phyloP scores from a whole-genome alignment of 2,797 vertebrate species.

The Setipinna tenuifilis region DNA sequence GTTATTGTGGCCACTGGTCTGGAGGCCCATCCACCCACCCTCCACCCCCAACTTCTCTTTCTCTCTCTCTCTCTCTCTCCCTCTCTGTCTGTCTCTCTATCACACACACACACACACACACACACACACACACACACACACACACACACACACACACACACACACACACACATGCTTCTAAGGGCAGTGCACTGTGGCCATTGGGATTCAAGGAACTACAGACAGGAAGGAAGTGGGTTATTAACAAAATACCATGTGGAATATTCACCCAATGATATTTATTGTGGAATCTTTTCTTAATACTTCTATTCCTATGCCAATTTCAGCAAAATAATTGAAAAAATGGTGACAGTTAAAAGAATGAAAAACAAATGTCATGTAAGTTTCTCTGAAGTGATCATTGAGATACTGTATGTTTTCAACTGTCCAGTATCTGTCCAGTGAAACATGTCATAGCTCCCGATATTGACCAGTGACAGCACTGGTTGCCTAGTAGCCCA shows the following conservation, averaged over 20 bases:
- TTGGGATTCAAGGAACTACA: constrained; percentile 39
- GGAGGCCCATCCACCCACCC: constrained; percentile 23
- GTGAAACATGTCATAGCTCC: not conserved
- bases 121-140: constrained; percentile 10
- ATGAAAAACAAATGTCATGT: not conserved
- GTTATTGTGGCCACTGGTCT: constrained; percentile 67
- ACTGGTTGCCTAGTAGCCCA: not conserved
- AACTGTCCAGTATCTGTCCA: too few species aligned
- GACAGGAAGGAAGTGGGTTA: too few species aligned
- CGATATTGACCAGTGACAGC: not conserved
- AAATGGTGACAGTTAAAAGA: not conserved
- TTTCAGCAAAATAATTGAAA: not conserved
- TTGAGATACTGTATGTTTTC: not conserved
- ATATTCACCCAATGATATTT: not conserved
- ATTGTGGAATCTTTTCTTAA: not conserved
- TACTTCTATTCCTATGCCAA: not conserved
- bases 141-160: not conserved
- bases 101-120: not conserved
- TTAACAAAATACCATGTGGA: not conserved
- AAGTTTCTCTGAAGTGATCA: not conserved
- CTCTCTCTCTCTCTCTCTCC: too few species aligned
- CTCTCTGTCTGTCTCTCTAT: too few species aligned
- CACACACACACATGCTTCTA: constrained; percentile 34
- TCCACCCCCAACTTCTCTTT: not conserved
- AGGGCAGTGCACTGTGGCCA: constrained; percentile 32